Percentiles rank a stretch among this genome's conserved stretches.
Conservation (phyloP, 1,140 invertebrate species). For the Heterodera schachtii region DNA sequence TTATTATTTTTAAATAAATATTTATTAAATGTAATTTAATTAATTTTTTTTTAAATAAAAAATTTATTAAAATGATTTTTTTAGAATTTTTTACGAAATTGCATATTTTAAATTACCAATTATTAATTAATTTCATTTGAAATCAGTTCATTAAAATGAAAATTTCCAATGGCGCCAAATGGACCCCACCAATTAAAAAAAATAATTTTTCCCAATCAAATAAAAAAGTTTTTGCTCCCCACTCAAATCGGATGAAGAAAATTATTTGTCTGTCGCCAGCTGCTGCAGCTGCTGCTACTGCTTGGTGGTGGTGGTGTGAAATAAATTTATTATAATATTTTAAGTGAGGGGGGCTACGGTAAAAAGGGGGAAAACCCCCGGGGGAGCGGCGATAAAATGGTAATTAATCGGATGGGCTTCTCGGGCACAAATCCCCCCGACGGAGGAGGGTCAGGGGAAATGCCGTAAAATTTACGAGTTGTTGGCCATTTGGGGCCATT, state of each 20-base stretch:
- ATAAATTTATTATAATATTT: neutral
- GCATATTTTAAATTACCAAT: too few species aligned
- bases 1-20: too few species aligned
- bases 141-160: too few species aligned
- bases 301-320: neutral
- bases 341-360: neutral
- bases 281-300: neutral
- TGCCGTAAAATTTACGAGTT: neutral
- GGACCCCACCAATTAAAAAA: too few species aligned
- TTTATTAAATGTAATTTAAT: too few species aligned
- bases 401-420: neutral
- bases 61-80: too few species aligned
- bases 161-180: too few species aligned
- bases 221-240: neutral
- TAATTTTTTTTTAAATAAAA: too few species aligned
- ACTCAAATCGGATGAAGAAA: too few species aligned
- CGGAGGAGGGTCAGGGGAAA: neutral
- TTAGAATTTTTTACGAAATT: too few species aligned
- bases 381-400: neutral
- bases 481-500: slow-evolving; percentile 1
- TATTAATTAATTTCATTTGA: too few species aligned
- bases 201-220: neutral
- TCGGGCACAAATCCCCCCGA: neutral
- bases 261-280: neutral
- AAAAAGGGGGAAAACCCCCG: neutral